A percentile compares a stretch with the other conserved stretches of the same genome.
Conservation (phyloP, 2,797 vertebrate species). For the Enteromius trimaculatus region DNA sequence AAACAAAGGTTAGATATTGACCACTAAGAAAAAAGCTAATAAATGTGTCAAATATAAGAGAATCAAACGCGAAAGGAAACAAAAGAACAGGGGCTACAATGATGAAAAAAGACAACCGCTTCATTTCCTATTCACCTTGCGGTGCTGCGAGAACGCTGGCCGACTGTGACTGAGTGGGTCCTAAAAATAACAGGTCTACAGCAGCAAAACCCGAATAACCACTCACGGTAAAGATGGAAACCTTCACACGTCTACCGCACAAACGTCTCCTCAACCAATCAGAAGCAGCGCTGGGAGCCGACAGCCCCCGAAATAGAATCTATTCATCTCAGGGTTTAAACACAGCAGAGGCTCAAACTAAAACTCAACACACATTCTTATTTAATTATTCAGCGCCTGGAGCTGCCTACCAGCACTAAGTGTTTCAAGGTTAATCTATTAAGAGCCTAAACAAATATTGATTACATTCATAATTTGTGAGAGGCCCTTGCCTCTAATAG, state of each 20-base stretch:
- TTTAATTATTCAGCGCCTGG: constrained; percentile 52
- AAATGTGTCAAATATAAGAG: not conserved
- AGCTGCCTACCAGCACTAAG: constrained; percentile 16
- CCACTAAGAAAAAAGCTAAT: not conserved
- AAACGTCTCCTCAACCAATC: constrained; percentile 20
- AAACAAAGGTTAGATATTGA: not conserved
- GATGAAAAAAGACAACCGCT: not conserved
- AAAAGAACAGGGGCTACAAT: not conserved
- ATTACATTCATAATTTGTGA: constrained; percentile 27
- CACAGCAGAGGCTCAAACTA: constrained; percentile 33
- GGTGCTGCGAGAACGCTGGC: not conserved
- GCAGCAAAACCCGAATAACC: constrained; percentile 21
- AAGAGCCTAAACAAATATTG: constrained; percentile 43
- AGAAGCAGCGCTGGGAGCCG: constrained; percentile 6
- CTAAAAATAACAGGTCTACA: constrained; percentile 45
- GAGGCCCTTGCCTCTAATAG: not conserved
- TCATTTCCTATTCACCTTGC: not conserved
- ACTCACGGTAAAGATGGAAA: constrained; percentile 6
- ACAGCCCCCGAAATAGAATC: constrained; percentile 70
- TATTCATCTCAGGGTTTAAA: constrained; percentile 56
- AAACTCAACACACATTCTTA: constrained; percentile 32
- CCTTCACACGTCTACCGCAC: constrained; percentile 16
- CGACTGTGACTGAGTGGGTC: not conserved
- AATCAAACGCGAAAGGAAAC: not conserved
- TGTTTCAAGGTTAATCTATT: constrained; percentile 39